Conservation (phyloP, 1,140 invertebrate species). For the Magallana ariakensis region DNA sequence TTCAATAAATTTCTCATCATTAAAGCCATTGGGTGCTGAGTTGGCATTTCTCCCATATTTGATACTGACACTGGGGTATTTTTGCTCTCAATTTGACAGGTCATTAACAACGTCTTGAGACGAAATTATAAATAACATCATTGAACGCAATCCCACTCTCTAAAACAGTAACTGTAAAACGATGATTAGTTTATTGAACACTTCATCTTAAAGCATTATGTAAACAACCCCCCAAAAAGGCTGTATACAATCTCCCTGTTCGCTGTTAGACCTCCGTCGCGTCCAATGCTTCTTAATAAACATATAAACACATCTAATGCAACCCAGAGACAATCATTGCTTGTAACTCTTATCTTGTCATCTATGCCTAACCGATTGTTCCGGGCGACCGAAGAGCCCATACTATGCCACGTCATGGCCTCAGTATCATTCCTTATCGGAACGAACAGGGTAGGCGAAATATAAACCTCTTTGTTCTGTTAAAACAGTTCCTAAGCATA, state of each 20-base stretch:
- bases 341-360: conserved; percentile 32
- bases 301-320: conserved; percentile 15
- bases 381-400: not conserved
- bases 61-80: not conserved
- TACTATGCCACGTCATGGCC: not conserved
- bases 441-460: not conserved
- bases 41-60: not conserved
- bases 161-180: not conserved
- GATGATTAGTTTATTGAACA: not conserved
- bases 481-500: not conserved
- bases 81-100: not conserved
- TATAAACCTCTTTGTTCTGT: not conserved
- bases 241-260: not conserved
- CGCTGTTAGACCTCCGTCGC: not conserved
- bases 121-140: conserved; percentile 20
- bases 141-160: not conserved
- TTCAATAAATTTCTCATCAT: conserved; percentile 22
- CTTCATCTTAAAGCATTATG: not conserved
- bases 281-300: conserved; percentile 7
- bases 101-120: not conserved
- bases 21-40: not conserved
- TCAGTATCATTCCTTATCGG: not conserved
- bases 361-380: not conserved
- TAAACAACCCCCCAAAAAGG: not conserved
- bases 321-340: not conserved